A percentile compares a stretch with the other conserved stretches of the same genome.
phyloP scores from a whole-genome alignment of 2,888 invertebrate genomes.

The Gasteruption jaculator region DNA sequence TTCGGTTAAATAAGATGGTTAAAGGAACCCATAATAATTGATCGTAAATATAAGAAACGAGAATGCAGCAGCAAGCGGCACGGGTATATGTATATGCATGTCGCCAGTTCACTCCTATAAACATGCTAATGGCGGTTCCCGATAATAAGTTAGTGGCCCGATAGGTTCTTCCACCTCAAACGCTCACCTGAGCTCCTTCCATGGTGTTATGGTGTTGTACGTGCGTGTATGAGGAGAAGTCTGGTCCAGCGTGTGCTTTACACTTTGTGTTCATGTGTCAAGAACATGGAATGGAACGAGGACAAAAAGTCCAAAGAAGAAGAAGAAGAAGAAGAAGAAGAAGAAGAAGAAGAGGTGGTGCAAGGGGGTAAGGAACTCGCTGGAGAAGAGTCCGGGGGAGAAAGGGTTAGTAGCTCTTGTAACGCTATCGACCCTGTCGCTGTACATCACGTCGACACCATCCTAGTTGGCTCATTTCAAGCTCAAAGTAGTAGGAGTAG shows the following conservation, averaged over 20 bases:
- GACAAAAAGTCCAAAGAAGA: slow-evolving; percentile 3
- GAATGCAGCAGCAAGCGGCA: slow-evolving; percentile 15
- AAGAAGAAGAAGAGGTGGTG: slow-evolving; percentile 20
- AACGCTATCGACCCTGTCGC: slow-evolving; percentile 52
- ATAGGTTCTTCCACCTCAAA: slow-evolving; percentile 18
- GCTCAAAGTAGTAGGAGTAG: slow-evolving; percentile 39
- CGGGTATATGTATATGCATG: slow-evolving; percentile 30
- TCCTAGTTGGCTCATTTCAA: slow-evolving; percentile 47
- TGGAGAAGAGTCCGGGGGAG: slow-evolving; percentile 23
- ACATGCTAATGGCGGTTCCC: slow-evolving; percentile 42
- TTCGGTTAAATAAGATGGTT: slow-evolving; percentile 2
- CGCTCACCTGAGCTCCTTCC: slow-evolving; percentile 9
- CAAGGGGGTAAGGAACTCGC: slow-evolving; percentile 10
- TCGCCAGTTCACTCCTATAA: slow-evolving; percentile 37
- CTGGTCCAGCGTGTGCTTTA: no score
- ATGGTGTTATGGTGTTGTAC: slow-evolving; percentile 10
- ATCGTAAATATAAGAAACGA: slow-evolving; percentile 34
- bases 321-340: slow-evolving; percentile 7
- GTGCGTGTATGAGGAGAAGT: slow-evolving; percentile 9
- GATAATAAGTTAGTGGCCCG: slow-evolving; percentile 41
- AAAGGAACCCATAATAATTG: slow-evolving; percentile 29
- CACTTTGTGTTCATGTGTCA: no score
- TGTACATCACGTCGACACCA: slow-evolving; percentile 52
- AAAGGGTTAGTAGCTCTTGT: slow-evolving; percentile 51
- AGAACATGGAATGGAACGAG: background rate